Base-by-base conservation (phyloP, 2,888 invertebrate species). In the Spisula solida region DNA sequence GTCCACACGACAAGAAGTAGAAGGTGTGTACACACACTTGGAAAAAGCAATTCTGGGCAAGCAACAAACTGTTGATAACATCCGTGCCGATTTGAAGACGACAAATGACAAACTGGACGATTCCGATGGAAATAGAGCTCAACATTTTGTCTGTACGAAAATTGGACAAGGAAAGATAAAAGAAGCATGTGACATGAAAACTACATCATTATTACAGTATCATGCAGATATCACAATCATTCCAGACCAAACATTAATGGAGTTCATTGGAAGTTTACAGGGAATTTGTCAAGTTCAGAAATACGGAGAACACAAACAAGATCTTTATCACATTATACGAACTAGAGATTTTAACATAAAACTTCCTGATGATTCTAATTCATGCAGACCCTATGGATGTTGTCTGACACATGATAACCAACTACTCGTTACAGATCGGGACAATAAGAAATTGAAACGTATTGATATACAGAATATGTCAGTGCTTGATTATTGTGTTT, bases 361-460 rank as follows among this genome's bases (percentile, higher is more conserved):
- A 55, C 18, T 75, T 14, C 5, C 41, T 25, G 18, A 51, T 10
- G 84, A 84, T 31, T 18, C 18, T 16, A 29, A 31, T 29, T 6
- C 29, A 29, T 84, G 84, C 48, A 10, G 20, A 51, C 34, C 55
- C 25, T 25, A 12, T 16, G 84, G 84, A 66, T 84, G 78, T 34
- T 84, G 84, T 48, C 48, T 51, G 79, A 84, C 55, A 1, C 48
- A 47, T 47, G 78, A 84, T 55, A 78, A 55, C 25, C 1, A 20
- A 25, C 51, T 78, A 20, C 55, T 84, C 6, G n/a, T 84, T n/a
- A 66, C 48, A 29, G 84, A 84, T 55, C 10, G 14, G 0, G 47
- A 51, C 55, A 84, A 84, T 20, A 84, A 31, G 34, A 84, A 78
- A 48, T 78, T 84, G 12, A 84, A 84, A 55, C 84, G 84, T 55